Base-by-base conservation (phyloP, 2,113 vertebrate genomes). In the Ammodytes marinus region DNA sequence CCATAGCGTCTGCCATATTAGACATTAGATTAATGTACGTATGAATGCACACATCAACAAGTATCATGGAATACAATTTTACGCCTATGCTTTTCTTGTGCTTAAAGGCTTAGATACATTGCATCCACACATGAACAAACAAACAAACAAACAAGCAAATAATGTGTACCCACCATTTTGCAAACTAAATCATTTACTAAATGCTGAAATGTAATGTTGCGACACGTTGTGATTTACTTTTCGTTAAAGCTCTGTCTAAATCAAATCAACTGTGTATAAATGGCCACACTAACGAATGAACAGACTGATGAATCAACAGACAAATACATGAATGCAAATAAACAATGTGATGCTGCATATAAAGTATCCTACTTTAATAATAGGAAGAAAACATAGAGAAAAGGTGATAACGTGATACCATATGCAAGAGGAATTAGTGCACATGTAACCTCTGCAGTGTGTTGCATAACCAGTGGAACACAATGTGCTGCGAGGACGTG, bases 391-490 rank as follows among this genome's bases (percentile, higher is more conserved):
- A 59, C 35, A 9, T 50, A 5, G 13, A 63, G 55, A 60, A n/a
- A 27, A 2, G 4, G 39, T 2, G 47, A 37, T 64, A 7, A 27
- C 12, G 9, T 55, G 67, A 69, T 60, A 58, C 14, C 40, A 58
- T 11, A 61, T 69, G 53, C 19, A 19, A 43, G 65, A 50, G 54
- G 39, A 43, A 54, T 42, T 37, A 50, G 52, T 39, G 27, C 59
- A 61, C 45, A 66, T 77, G 69, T 46, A 69, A 69, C 67, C 49
- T 57, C 77, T 71, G 69, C 52, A 57, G 53, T 54, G 49, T 57
- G 58, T 75, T 73, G 6, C 69, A 46, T 82, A 83, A 82, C 42
- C 52, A 58, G 9, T 46, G 27, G 69, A 66, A 75, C 55, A 65
- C 61, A 58, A 15, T 15, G 42, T 77, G 58, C 52, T 77, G 76